Base-by-base conservation (phyloP, 2,113 vertebrate genomes). In the Cyprinus carpio region DNA sequence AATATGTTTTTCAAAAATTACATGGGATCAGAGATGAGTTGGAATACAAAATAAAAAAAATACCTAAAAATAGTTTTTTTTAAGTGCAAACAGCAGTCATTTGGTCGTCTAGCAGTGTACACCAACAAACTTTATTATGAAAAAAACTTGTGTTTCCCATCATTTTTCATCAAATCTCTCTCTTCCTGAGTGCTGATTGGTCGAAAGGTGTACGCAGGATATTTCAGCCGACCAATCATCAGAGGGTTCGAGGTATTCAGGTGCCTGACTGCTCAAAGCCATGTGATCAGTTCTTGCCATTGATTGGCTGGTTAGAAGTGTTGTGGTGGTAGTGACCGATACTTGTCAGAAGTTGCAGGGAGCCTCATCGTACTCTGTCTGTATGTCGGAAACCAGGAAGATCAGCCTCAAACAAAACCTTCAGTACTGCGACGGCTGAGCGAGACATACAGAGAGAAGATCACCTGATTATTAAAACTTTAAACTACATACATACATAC, bases 381-480 rank as follows among this genome's bases (percentile, higher is more conserved):
- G 88, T 84, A 56, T 90, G 85, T 64, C 75, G 90, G 82, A 95
- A 54, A 58, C 54, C 93, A 31, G 93, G 88, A 60, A 95, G 92
- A 25, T 94, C 91, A 2, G 94, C 93, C 4, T 89, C 85, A 1
- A 92, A 81, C 20, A 95, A 91, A 67, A 94, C 90, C 86, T 94
- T 87, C 86, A 94, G 84, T 43, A 95, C 88, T 2, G n/a, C n/a
- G 89, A 90, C 29, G 85, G 80, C 94, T 95, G 37, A 37, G n/a
- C n/a, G 11, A 1, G 1, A 43, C 40, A 43, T n/a, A n/a, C n/a
- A n/a, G n/a, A n/a, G n/a, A n/a, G n/a, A n/a, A n/a, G n/a, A n/a
- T n/a, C n/a, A n/a, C n/a, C n/a, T n/a, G n/a, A n/a, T n/a, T n/a
- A n/a, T n/a, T n/a, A n/a, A n/a, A n/a, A n/a, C n/a, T n/a, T n/a